Evolutionary conservation across 2,113 vertebrate species (phyloP), one percentile per base, ranked within the genome.

Genomic region (Cebus imitator): DNA sequence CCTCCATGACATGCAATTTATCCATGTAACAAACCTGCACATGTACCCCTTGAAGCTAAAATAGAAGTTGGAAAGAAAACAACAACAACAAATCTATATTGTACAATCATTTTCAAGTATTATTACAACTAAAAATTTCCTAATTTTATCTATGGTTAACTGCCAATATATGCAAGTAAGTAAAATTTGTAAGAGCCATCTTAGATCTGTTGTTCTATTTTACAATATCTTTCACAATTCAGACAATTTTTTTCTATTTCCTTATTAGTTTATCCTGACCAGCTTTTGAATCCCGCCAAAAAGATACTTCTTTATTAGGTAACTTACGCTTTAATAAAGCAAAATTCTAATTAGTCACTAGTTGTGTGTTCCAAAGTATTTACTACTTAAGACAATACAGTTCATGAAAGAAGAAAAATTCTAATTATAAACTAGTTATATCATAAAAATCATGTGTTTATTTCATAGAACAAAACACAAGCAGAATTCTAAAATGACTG

Each of bases 161-260:
- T 87, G 58, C 17, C 92, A 96, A 95, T 82, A 6, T 61, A 94
- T 82, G 66, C 90, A 96, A 95, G 81, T 94, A 72, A 90, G 90
- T 55, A 83, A 86, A 90, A 91, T 91, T 50, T 50, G 27, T 79
- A 84, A 84, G 58, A 83, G 58, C 45, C 88, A 81, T 80, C 82
- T 83, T 75, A 94, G 64, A 94, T 73, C 11, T 61, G 27, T 50
- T 96, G 70, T 95, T 93, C 79, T 87, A 25, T 93, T 95, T 95
- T 79, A 94, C 52, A 91, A 76, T 91, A n/a, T 83, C 70, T 92
- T 97, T 97, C 68, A 68, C 23, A 95, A 66, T 84, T 86, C 91
- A 94, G 61, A 93, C 72, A 94, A 30, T 87, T 96, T 95, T 83
- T n/a, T 66, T 27, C 43, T 78, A 95, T 66, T 88, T 72, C 55